Evolutionary conservation across 2,888 invertebrate genomes (phyloP).

Genomic region (Priocnemis perturbator): DNA sequence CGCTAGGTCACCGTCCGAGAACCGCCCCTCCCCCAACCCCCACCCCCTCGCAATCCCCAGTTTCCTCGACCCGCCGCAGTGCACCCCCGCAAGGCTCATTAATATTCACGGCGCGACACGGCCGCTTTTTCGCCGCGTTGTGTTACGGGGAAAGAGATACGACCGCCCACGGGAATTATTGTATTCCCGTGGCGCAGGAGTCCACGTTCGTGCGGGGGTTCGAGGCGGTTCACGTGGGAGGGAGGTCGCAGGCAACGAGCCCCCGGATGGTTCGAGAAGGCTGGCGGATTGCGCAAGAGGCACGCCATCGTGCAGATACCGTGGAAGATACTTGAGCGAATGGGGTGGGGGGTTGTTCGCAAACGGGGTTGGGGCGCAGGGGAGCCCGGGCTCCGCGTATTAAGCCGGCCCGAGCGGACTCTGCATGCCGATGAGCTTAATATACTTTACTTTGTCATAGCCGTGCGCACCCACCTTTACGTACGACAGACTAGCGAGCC

Average conservation of each 20-base stretch:
- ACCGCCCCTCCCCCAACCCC: conserved; percentile 20
- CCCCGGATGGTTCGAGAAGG: conserved; percentile 6
- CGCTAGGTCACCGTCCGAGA: too few relatives aligned
- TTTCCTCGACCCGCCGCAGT: conserved; percentile 41
- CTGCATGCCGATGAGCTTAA: conserved; percentile 72
- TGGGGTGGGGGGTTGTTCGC: conserved; percentile 29
- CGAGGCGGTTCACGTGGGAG: conserved; percentile 22
- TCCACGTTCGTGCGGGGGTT: conserved; percentile 39
- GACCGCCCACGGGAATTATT: conserved; percentile 66
- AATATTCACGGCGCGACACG: conserved; percentile 69
- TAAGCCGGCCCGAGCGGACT: conserved; percentile 66
- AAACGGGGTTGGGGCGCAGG: conserved; percentile 43
- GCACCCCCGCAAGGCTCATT: conserved; percentile 61
- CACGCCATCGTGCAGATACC: conserved; percentile 45
- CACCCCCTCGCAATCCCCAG: conserved; percentile 18
- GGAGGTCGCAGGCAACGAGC: conserved; percentile 27
- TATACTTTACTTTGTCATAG: conserved; percentile 70
- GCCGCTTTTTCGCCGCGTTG: conserved; percentile 70
- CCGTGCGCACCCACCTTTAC: conserved; percentile 50
- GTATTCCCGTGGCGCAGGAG: conserved; percentile 53
- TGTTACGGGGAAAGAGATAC: conserved; percentile 69
- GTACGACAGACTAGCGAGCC: conserved; percentile 30
- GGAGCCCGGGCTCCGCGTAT: conserved; percentile 60
- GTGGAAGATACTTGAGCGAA: conserved; percentile 46
- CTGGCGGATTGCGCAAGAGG: conserved; percentile 41